phyloP scores from a whole-genome alignment of 2,113 vertebrate species.

The Hystrix cristata region DNA sequence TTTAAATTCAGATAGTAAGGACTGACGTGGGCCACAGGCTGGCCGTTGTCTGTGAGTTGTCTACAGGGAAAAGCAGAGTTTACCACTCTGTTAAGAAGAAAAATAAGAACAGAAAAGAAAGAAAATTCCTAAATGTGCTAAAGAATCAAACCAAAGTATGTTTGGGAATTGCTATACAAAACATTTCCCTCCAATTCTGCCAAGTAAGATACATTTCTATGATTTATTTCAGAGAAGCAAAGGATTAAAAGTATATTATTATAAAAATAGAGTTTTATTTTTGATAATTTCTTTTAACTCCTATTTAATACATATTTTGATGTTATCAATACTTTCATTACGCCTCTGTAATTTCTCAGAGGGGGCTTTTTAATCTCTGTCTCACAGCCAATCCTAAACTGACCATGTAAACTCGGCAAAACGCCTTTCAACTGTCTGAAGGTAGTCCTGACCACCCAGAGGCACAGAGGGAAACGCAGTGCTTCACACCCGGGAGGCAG shows the following conservation, averaged over 20 bases:
- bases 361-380: not conserved
- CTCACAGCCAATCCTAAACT: not conserved
- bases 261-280: constrained; percentile 41
- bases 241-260: not conserved
- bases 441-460: not conserved
- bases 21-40: not conserved
- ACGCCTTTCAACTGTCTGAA: not conserved
- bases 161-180: not conserved
- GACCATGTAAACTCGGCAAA: not conserved
- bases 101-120: constrained; percentile 7
- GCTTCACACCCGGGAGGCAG: not conserved
- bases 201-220: constrained; percentile 20
- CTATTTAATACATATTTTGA: not conserved
- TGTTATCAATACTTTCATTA: not conserved
- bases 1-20: constrained; percentile 61
- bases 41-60: not conserved
- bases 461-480: not conserved
- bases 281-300: not conserved
- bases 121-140: not conserved
- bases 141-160: constrained; percentile 4
- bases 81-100: not conserved
- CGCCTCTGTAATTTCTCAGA: not conserved
- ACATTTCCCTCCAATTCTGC: not conserved
- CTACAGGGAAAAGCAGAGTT: constrained; percentile 6
- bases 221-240: constrained; percentile 16